Evolutionary conservation across 1,140 invertebrate species (phyloP), one percentile per base, ranked within the genome.

Genomic region (Nautilus pompilius): DNA sequence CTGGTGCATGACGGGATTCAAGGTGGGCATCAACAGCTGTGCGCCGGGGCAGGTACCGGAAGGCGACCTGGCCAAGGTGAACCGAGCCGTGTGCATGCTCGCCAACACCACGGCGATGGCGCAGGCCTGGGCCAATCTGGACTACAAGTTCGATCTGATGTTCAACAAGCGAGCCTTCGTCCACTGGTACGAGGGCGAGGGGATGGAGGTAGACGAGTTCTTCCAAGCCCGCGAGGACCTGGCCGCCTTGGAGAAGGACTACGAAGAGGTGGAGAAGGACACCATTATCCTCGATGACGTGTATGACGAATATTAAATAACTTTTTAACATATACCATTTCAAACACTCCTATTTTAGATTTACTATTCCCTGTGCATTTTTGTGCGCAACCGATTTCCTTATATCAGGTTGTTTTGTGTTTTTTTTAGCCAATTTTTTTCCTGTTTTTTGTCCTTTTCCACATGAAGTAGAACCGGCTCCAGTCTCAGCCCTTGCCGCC

Each of bases 121-220:
- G 5, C 17, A 46, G 24, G 45, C 45, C 24, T 46, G 45, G 45
- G 81, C 82, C 41, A 70, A 84, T 46, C 70, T 87, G 2, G 84
- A 87, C 77, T 88, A 90, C 72, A 92, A 92, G 80, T 92, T 91
- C 77, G 90, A 92, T 76, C 79, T 92, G 59, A 92, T 87, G 90
- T 91, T 90, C 83, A 88, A 89, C 77, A 91, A 92, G 76, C 62
- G 76, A 45, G 75, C 76, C 15, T 78, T 78, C 62, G 76, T 78
- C 22, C 75, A 77, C 68, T 77, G 75, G 75, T 77, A 76, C 67
- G 71, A 83, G 28, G 80, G 83, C 17, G 82, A 85, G 68, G 90
- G 90, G 64, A 90, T 90, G 88, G 88, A 89, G 73, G 87, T 91
- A 82, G 88, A 88, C 63, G 89, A 91, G 72, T 91, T 91, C 72